Evolutionary conservation across 2,888 invertebrate genomes (phyloP).

Genomic region (Polymixis lichenea): DNA sequence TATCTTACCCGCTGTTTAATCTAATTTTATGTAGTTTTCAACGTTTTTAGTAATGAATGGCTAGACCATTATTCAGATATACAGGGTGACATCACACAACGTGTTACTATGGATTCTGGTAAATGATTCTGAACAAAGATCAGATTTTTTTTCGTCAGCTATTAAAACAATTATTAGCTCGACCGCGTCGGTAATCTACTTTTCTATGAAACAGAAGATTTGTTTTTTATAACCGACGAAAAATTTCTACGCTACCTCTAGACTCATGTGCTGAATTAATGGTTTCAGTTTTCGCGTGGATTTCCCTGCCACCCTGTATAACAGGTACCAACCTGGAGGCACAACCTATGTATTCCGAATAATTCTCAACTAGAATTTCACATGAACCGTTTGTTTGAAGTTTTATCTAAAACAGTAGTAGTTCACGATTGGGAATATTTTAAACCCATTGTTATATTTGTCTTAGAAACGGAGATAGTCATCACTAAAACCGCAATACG

Average conservation of each 20-base stretch:
- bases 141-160: too few relatives aligned
- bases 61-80: neutral
- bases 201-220: too few relatives aligned
- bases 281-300: too few relatives aligned
- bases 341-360: neutral
- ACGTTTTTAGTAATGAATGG: neutral
- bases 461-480: slow-evolving; percentile 39
- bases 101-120: too few relatives aligned
- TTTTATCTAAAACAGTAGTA: slow-evolving; percentile 2
- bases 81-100: too few relatives aligned
- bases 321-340: neutral
- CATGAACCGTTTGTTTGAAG: neutral
- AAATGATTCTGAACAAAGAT: too few relatives aligned
- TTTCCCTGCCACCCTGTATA: too few relatives aligned
- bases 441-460: slow-evolving; percentile 40
- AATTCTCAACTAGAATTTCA: neutral
- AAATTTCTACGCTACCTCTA: too few relatives aligned
- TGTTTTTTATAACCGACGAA: too few relatives aligned
- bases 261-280: too few relatives aligned
- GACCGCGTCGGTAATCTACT: too few relatives aligned
- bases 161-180: too few relatives aligned
- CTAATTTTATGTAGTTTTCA: neutral
- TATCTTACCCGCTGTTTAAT: neutral
- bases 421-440: slow-evolving; percentile 30
- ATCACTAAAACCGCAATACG: slow-evolving; percentile 19